These are phyloP conservation scores for Apistogramma diplotaenia DNA, from an alignment of 2,113 vertebrate species.

Conservation along the genomic window DNA sequence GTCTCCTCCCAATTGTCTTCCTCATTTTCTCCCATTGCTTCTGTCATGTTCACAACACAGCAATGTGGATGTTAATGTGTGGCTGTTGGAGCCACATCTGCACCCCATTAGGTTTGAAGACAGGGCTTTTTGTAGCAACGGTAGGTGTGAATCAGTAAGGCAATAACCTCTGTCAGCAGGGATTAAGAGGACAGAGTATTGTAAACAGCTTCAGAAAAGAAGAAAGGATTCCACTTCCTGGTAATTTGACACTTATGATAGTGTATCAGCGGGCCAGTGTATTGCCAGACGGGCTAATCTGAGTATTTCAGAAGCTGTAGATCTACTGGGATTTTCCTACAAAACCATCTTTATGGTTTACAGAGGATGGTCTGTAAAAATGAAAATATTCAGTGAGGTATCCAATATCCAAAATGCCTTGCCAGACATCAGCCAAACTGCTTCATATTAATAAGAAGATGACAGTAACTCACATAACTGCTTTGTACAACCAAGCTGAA, in stretches of 20 bases:
- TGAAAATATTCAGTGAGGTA: background rate
- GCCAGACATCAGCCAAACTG: too few relatives aligned
- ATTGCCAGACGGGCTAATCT: too few relatives aligned
- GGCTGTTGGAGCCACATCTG: conserved; percentile 20
- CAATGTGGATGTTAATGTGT: background rate
- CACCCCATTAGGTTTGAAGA: conserved; percentile 31
- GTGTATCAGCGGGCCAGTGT: too few relatives aligned
- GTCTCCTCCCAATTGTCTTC: conserved; percentile 3
- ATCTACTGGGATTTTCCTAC: background rate
- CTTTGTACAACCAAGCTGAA: too few relatives aligned
- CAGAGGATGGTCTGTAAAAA: background rate
- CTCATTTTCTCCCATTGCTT: conserved; percentile 42
- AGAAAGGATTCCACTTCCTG: background rate
- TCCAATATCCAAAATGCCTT: too few relatives aligned
- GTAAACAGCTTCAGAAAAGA: conserved; percentile 10
- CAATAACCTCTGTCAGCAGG: conserved; percentile 20
- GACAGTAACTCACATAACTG: too few relatives aligned
- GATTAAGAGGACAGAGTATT: conserved; percentile 12
- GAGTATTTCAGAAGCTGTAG: too few relatives aligned
- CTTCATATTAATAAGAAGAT: too few relatives aligned
- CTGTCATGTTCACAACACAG: conserved; percentile 17
- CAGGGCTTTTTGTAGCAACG: background rate
- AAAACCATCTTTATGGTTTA: accelerated
- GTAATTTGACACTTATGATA: background rate
- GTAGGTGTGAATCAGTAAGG: background rate